A percentile compares a stretch with the other conserved stretches of the same genome.
Evolutionary conservation across 2,888 invertebrate species (phyloP).

Genomic region (Troilus luridus): DNA sequence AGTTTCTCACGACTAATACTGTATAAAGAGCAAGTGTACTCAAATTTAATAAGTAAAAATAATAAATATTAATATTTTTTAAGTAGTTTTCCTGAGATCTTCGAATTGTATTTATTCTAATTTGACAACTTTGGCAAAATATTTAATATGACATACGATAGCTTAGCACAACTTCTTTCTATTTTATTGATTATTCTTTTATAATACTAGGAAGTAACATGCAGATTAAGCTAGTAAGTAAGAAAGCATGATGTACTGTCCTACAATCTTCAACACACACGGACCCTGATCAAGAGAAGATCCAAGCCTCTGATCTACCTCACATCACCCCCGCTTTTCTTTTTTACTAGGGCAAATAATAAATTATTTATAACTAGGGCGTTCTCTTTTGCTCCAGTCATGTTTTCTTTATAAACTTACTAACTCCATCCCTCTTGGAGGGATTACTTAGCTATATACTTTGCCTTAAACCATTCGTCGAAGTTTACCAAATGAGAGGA

Average conservation of each 20-base stretch:
- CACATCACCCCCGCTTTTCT: not conserved
- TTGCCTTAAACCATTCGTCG: not conserved
- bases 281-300: not conserved
- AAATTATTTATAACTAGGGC: slow-evolving; percentile 31
- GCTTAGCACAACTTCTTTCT: too few species aligned
- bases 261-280: not conserved
- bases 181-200: too few species aligned
- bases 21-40: too few species aligned
- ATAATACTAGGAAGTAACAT: too few species aligned
- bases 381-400: not conserved
- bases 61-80: too few species aligned
- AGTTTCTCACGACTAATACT: too few species aligned
- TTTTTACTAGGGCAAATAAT: slow-evolving; percentile 1
- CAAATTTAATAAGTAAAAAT: too few species aligned
- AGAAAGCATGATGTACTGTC: not conserved
- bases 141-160: too few species aligned
- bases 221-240: too few species aligned
- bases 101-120: too few species aligned
- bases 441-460: slow-evolving; percentile 2
- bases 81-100: too few species aligned
- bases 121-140: too few species aligned
- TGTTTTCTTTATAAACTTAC: slow-evolving; percentile 42
- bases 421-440: not conserved
- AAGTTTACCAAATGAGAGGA: slow-evolving; percentile 2
- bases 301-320: not conserved